Percentiles rank a stretch among this genome's conserved stretches.
These are phyloP conservation scores for Apteryx owenii DNA, from an alignment of 2,113 vertebrate genomes.

Conservation along the genomic window DNA sequence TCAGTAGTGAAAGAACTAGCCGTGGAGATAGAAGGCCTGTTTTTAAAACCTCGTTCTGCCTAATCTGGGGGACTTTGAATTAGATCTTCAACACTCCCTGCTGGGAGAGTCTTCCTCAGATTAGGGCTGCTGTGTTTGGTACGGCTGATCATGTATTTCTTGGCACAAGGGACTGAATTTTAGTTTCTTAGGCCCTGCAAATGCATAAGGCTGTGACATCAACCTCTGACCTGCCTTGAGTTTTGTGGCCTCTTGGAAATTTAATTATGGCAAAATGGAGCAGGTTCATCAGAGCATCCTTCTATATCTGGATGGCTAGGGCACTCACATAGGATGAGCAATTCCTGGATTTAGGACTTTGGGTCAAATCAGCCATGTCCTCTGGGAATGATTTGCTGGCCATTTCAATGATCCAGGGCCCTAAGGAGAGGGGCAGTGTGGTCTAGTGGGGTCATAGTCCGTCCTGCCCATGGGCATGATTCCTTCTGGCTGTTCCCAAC, in stretches of 20 bases:
- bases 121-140: neutral
- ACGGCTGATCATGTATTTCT: neutral
- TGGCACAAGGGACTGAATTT: neutral
- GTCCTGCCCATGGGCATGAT: neutral
- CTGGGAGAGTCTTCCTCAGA: neutral
- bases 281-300: neutral
- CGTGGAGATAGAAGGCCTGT: neutral
- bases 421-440: neutral
- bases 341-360: neutral
- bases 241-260: neutral
- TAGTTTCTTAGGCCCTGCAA: neutral
- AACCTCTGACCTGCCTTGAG: neutral
- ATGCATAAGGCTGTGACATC: neutral
- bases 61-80: neutral
- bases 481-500: neutral
- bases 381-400: neutral
- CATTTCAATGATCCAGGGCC: neutral
- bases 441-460: neutral
- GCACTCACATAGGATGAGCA: accelerated
- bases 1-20: neutral
- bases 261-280: neutral
- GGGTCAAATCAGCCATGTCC: neutral
- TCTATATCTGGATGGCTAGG: accelerated
- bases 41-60: neutral
- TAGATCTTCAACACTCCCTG: neutral